Conservation (phyloP, 2,888 invertebrate genomes). For the Drosophila meridiana region DNA sequence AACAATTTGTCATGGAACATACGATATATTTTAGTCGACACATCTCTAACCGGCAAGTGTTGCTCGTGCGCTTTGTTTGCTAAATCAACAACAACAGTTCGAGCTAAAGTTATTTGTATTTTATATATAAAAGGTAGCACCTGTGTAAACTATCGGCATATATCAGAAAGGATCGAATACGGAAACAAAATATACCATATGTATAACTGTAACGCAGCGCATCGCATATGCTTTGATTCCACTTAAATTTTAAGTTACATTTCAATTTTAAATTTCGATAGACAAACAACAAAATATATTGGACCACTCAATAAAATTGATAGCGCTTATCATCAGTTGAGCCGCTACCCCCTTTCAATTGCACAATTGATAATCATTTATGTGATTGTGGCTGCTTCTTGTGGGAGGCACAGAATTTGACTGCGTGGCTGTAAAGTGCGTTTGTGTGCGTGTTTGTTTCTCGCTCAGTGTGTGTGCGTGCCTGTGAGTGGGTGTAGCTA, state of each 20-base stretch:
- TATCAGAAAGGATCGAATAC: conserved; percentile 1
- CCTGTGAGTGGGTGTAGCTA: conserved; percentile 1
- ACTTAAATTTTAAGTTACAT: background rate
- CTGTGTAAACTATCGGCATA: conserved; percentile 20
- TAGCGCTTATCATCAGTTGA: conserved; percentile 57
- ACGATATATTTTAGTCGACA: conserved; percentile 27
- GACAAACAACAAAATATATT: conserved; percentile 23
- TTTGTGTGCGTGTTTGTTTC: conserved; percentile 14
- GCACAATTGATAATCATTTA: conserved; percentile 22
- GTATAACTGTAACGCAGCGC: background rate
- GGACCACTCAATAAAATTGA: conserved; percentile 54
- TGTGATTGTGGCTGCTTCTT: conserved; percentile 18
- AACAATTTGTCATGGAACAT: background rate
- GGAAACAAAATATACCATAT: conserved; percentile 12
- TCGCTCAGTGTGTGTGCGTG: conserved; percentile 13
- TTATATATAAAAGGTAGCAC: conserved; percentile 38
- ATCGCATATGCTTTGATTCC: conserved; percentile 1
- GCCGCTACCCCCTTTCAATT: conserved; percentile 22
- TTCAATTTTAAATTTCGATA: conserved; percentile 24
- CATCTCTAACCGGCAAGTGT: conserved; percentile 54
- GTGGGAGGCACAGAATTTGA: conserved; percentile 48
- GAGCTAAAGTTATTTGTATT: conserved; percentile 11
- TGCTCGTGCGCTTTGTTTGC: conserved; percentile 30
- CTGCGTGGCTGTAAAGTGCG: conserved; percentile 62
- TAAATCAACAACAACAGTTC: conserved; percentile 38